These are phyloP conservation scores for Coryphaenoides rupestris DNA, from an alignment of 2,113 vertebrate genomes.

Conservation along the genomic window DNA sequence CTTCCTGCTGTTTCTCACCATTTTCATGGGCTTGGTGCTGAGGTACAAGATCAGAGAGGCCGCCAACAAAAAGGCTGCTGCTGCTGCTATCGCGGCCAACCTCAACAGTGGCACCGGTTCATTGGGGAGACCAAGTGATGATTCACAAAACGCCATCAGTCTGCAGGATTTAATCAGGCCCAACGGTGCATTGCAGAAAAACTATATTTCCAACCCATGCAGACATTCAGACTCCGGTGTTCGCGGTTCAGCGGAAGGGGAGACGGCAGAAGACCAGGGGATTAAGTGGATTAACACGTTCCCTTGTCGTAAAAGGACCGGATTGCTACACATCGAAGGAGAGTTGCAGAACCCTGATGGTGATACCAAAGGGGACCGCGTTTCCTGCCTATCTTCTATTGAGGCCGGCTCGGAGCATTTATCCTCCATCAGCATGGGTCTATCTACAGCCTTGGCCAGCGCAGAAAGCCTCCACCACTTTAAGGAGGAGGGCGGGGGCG, in stretches of 20 bases:
- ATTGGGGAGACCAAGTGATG: conserved; percentile 21
- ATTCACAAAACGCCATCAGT: conserved; percentile 34
- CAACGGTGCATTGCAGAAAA: conserved; percentile 58
- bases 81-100: conserved; percentile 41
- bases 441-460: conserved; percentile 52
- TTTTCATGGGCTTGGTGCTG: conserved; percentile 72
- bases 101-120: conserved; percentile 41
- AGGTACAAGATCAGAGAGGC: conserved; percentile 72
- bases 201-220: conserved; percentile 52
- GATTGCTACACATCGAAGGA: conserved; percentile 43
- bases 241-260: conserved; percentile 81
- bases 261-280: conserved; percentile 87
- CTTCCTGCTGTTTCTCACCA: conserved; percentile 74
- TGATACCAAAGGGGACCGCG: conserved; percentile 72
- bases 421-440: conserved; percentile 33
- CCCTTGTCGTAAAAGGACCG: conserved; percentile 62
- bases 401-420: conserved; percentile 53
- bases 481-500: conserved; percentile 67
- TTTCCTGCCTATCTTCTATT: conserved; percentile 76
- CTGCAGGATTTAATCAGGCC: conserved; percentile 66
- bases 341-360: conserved; percentile 65
- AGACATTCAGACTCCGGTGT: conserved; percentile 78
- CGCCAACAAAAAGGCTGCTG: conserved; percentile 55
- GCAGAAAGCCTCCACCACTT: conserved; percentile 64
- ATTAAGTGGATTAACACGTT: conserved; percentile 84